Percentiles rank a stretch among this genome's conserved stretches.
Evolutionary conservation across 2,113 vertebrate genomes (phyloP).

Genomic region (Gobiocypris rarus): DNA sequence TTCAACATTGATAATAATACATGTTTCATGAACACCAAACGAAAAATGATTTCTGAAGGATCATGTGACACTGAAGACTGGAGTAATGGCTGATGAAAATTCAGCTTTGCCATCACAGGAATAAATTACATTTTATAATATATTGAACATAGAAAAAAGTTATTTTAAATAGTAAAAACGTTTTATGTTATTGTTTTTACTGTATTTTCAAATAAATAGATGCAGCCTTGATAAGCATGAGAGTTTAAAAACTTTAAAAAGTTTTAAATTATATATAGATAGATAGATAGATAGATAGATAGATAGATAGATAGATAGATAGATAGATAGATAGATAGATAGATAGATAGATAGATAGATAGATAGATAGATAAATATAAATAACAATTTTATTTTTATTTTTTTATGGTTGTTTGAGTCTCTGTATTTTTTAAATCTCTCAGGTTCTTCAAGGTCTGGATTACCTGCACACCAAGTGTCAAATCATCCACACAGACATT

Average conservation of each 20-base stretch:
- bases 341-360: too few relatives aligned
- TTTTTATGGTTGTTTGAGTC: not conserved
- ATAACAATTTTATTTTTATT: too few relatives aligned
- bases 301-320: too few relatives aligned
- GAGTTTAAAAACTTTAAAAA: not conserved
- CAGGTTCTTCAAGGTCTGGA: conserved; percentile 96
- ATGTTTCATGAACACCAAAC: not conserved
- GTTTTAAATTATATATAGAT: not conserved
- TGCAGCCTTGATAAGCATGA: not conserved
- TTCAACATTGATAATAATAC: not conserved
- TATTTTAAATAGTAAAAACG: not conserved
- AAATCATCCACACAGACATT: conserved; percentile 98
- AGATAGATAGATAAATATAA: too few relatives aligned
- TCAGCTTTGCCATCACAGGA: not conserved
- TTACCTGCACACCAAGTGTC: conserved; percentile 94
- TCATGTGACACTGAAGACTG: not conserved
- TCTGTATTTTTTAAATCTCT: conserved; percentile 10
- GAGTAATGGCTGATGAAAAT: not conserved
- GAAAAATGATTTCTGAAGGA: not conserved
- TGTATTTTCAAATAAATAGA: not conserved
- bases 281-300: too few relatives aligned
- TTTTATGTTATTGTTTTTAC: not conserved
- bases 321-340: too few relatives aligned
- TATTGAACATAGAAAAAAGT: not conserved
- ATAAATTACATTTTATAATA: not conserved